Conservation (phyloP, 2,113 vertebrate species). For the Buteo buteo region DNA sequence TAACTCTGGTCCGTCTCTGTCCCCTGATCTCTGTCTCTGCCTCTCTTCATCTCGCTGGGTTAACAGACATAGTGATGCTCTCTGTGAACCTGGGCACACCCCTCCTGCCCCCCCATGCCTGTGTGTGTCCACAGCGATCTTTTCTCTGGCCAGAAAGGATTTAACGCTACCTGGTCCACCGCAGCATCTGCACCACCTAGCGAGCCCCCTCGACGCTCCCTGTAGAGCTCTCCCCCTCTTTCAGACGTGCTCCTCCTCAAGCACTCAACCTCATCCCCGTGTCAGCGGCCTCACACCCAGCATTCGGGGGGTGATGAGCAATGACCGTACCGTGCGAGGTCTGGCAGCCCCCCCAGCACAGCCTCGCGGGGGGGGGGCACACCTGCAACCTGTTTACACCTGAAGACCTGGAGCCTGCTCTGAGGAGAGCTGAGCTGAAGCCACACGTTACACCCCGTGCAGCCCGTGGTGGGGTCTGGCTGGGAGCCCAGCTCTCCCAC, state of each 20-base stretch:
- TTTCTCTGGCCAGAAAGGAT: conserved; percentile 2
- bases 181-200: not conserved
- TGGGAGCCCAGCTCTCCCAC: not conserved
- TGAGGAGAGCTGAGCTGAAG: not conserved
- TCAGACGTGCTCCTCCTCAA: not conserved
- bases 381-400: not conserved
- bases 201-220: not conserved
- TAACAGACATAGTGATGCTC: not conserved
- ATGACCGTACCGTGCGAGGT: fast-evolving
- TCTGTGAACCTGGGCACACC: not conserved
- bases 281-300: not conserved
- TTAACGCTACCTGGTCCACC: not conserved
- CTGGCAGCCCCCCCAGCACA: not conserved
- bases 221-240: not conserved
- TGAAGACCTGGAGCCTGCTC: not conserved
- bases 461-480: not conserved
- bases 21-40: not conserved
- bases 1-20: conserved; percentile 19
- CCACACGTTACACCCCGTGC: fast-evolving
- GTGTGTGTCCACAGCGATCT: not conserved
- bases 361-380: not conserved
- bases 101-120: not conserved
- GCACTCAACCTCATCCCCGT: not conserved
- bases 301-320: not conserved
- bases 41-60: conserved; percentile 11